These are phyloP conservation scores for Halictus ligatus DNA, from an alignment of 2,888 invertebrate genomes.

Conservation along the genomic window DNA sequence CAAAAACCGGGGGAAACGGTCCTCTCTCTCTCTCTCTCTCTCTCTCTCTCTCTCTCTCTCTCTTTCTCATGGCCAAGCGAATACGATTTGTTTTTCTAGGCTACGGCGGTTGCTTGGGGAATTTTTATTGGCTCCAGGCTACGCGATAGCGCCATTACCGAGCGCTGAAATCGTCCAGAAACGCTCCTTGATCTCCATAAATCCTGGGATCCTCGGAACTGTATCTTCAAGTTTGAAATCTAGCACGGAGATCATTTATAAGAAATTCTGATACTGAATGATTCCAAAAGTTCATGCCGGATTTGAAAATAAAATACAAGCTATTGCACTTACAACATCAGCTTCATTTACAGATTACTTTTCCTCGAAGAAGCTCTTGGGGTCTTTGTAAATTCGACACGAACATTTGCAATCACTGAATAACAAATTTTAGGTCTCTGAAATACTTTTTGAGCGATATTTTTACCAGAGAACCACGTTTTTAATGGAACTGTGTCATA, in stretches of 20 bases:
- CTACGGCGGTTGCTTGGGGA: neutral
- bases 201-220: neutral
- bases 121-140: conserved; percentile 1
- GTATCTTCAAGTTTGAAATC: neutral
- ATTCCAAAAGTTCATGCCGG: no score
- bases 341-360: no score
- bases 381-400: no score
- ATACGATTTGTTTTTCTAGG: neutral
- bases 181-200: neutral
- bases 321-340: no score
- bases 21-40: neutral
- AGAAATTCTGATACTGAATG: neutral
- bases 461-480: no score
- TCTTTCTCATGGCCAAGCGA: neutral
- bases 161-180: neutral
- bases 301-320: no score
- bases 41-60: neutral
- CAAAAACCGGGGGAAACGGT: neutral
- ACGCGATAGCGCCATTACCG: neutral
- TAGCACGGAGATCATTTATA: neutral
- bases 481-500: no score
- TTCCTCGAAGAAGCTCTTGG: no score
- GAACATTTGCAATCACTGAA: no score
- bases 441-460: no score
- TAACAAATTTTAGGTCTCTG: no score